A percentile compares a stretch with the other conserved stretches of the same genome.
Evolutionary conservation across 2,797 vertebrate species (phyloP).

Genomic region (Syndactyla subalaris): DNA sequence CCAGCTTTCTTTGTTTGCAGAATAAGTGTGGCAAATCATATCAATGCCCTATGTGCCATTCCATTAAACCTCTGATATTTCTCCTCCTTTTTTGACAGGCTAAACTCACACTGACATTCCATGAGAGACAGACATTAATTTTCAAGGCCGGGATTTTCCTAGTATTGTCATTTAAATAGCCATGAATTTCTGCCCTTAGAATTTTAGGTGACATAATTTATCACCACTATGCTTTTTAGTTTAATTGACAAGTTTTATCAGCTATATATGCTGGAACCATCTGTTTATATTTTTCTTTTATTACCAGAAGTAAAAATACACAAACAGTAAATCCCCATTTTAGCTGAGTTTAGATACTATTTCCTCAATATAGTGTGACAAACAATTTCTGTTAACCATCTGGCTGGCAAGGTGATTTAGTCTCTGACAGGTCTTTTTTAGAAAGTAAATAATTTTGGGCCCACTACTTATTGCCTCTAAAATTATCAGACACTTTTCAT

Average conservation of each 20-base stretch:
- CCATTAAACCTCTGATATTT: not conserved
- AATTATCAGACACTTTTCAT: not conserved
- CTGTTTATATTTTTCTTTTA: constrained; percentile 48
- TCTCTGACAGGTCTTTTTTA: not conserved
- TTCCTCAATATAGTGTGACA: not conserved
- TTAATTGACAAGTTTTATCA: constrained; percentile 36
- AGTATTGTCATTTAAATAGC: not conserved
- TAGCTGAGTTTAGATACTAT: constrained; percentile 1
- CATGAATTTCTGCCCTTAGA: not conserved
- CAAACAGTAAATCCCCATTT: not conserved
- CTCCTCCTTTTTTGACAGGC: not conserved
- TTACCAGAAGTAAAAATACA: not conserved
- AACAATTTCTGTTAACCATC: not conserved
- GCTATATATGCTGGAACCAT: not conserved
- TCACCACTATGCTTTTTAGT: not conserved
- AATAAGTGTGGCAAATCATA: not conserved
- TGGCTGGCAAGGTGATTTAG: not conserved
- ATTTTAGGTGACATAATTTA: not conserved
- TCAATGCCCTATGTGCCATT: not conserved
- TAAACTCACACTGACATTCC: not conserved
- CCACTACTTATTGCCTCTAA: not conserved
- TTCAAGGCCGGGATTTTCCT: not conserved
- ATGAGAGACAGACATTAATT: not conserved
- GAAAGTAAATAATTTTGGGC: not conserved
- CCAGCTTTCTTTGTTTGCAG: not conserved